Percentiles rank a stretch among this genome's conserved stretches.
These are phyloP conservation scores for Ips typographus DNA, from an alignment of 1,140 invertebrate genomes.

Conservation along the genomic window DNA sequence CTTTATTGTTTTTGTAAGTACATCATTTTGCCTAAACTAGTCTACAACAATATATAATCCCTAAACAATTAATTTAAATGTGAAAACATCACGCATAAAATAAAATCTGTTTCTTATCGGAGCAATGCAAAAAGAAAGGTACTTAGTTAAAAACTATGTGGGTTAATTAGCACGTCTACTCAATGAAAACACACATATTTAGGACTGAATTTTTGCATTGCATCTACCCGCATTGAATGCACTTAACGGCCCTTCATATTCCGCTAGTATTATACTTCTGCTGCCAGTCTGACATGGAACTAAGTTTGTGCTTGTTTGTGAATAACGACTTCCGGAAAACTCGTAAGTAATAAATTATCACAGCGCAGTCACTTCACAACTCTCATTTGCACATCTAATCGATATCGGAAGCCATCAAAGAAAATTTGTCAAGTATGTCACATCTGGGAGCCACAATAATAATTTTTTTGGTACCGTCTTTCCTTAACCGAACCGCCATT, in stretches of 20 bases:
- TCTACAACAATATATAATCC: too few relatives aligned
- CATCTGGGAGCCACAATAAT: slow-evolving; percentile 1
- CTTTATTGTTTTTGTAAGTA: too few relatives aligned
- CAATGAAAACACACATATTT: too few relatives aligned
- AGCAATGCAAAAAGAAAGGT: too few relatives aligned
- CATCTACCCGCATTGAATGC: slow-evolving; percentile 1
- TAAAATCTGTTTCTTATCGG: too few relatives aligned
- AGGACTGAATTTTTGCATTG: neutral
- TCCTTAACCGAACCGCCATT: neutral
- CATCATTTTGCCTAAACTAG: too few relatives aligned
- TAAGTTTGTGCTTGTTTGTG: slow-evolving; percentile 12
- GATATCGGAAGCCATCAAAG: slow-evolving; percentile 9
- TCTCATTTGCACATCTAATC: neutral
- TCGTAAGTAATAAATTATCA: neutral
- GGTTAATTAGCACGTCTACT: too few relatives aligned
- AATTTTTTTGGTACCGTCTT: neutral
- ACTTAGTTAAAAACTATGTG: too few relatives aligned
- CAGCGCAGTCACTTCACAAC: too few relatives aligned
- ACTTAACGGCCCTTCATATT: neutral
- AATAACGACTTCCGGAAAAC: neutral
- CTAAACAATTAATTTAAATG: too few relatives aligned
- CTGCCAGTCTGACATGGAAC: neutral
- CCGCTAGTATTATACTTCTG: neutral
- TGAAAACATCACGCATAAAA: too few relatives aligned
- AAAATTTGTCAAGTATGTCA: slow-evolving; percentile 7